Evolutionary conservation across 1,140 invertebrate species (phyloP).

Genomic region (Steinernema feltiae): DNA sequence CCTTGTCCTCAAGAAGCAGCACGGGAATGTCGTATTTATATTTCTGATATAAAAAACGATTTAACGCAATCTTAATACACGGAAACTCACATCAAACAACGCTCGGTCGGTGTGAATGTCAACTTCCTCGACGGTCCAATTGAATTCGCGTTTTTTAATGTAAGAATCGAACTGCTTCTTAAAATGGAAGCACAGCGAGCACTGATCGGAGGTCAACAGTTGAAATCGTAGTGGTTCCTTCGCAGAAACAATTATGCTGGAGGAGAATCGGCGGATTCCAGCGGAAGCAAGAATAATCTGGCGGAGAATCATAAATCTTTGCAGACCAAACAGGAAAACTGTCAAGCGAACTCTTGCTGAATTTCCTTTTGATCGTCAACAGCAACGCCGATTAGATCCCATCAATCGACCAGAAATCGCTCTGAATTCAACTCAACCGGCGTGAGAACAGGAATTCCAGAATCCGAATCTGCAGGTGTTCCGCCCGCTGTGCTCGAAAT

Average conservation of each 20-base stretch:
- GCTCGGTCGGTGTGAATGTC: not conserved
- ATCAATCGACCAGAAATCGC: too few species aligned
- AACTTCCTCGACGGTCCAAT: constrained; percentile 1
- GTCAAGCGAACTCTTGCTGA: too few species aligned
- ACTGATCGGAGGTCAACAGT: constrained; percentile 19
- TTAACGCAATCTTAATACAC: not conserved
- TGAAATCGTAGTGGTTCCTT: not conserved
- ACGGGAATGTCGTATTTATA: constrained; percentile 38
- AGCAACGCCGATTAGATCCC: too few species aligned
- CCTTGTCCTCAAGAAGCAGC: constrained; percentile 19
- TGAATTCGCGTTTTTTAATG: not conserved
- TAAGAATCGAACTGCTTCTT: constrained; percentile 27
- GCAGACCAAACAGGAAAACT: too few species aligned
- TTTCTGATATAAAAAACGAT: constrained; percentile 20
- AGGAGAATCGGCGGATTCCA: constrained; percentile 18
- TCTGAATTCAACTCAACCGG: too few species aligned
- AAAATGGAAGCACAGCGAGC: constrained; percentile 32
- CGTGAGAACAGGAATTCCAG: too few species aligned
- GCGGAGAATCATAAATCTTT: too few species aligned
- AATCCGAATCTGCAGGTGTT: not conserved
- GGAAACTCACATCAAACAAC: constrained; percentile 13
- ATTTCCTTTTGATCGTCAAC: too few species aligned
- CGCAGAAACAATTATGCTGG: not conserved
- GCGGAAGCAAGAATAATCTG: too few species aligned
- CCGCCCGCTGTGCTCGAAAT: not conserved